These are phyloP conservation scores for Micrasema longulum DNA, from an alignment of 1,140 invertebrate species.

Conservation along the genomic window DNA sequence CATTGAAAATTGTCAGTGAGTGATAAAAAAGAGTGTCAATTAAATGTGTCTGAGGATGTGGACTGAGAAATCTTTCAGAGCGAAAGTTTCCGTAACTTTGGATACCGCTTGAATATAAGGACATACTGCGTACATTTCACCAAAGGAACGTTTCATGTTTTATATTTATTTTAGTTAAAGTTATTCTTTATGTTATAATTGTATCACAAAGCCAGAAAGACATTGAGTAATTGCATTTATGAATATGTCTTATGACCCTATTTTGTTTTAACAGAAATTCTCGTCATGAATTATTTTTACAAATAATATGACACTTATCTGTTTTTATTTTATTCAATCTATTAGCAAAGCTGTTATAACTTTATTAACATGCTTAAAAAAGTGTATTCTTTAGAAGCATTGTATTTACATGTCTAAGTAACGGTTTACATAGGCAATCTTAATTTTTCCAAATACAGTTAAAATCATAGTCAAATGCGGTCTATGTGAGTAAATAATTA, in stretches of 20 bases:
- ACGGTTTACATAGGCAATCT: too few relatives aligned
- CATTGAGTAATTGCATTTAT: neutral
- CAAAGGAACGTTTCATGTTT: neutral
- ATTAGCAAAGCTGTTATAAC: too few relatives aligned
- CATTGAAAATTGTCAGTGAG: neutral
- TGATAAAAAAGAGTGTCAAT: slow-evolving; percentile 15
- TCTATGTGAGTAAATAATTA: too few relatives aligned
- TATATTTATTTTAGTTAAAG: slow-evolving; percentile 15
- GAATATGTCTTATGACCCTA: slow-evolving; percentile 1
- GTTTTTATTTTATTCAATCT: too few relatives aligned
- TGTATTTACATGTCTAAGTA: too few relatives aligned
- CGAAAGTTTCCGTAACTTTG: neutral
- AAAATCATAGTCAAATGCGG: too few relatives aligned
- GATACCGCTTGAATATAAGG: neutral
- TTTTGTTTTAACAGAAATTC: neutral
- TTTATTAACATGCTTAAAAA: too few relatives aligned
- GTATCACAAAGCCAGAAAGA: slow-evolving; percentile 9
- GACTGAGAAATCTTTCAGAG: slow-evolving; percentile 1
- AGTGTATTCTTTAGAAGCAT: too few relatives aligned
- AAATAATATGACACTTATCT: too few relatives aligned
- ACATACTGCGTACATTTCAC: slow-evolving; percentile 8
- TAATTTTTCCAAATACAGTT: too few relatives aligned
- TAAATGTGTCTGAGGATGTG: neutral
- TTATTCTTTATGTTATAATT: slow-evolving; percentile 3
- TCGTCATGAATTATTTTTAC: neutral